Evolutionary conservation across 2,888 invertebrate species (phyloP).

Genomic region (Drosophila maculinotata): DNA sequence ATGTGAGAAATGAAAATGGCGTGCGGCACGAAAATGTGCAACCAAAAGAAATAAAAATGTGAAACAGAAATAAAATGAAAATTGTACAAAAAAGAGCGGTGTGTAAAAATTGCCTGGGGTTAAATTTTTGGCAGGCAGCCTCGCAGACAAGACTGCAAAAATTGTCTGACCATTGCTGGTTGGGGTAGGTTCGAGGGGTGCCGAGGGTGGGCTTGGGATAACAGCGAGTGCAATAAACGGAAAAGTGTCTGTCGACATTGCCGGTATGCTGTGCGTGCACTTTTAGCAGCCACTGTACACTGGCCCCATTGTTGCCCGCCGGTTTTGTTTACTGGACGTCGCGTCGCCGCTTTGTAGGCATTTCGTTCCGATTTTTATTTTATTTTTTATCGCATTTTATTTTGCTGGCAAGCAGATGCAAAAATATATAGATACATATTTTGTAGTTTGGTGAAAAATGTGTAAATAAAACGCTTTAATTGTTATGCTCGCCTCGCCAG

Average conservation of each 20-base stretch:
- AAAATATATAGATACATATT: constrained; percentile 14
- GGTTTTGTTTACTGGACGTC: constrained; percentile 57
- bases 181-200: constrained; percentile 1
- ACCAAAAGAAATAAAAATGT: constrained; percentile 22
- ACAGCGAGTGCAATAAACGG: constrained; percentile 73
- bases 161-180: constrained; percentile 73
- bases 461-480: constrained; percentile 48
- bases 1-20: constrained; percentile 66
- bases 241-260: constrained; percentile 62
- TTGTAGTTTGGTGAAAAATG: constrained; percentile 23
- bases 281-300: constrained; percentile 57
- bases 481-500: constrained; percentile 17
- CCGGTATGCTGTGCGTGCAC: constrained; percentile 31
- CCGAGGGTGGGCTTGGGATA: background rate
- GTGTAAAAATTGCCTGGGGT: constrained; percentile 73
- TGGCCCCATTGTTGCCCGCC: constrained; percentile 54
- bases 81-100: constrained; percentile 36
- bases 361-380: constrained; percentile 10
- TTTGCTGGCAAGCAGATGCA: constrained; percentile 20
- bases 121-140: constrained; percentile 76
- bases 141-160: constrained; percentile 70
- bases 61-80: constrained; percentile 29
- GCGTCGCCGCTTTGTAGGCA: constrained; percentile 22
- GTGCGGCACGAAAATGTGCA: constrained; percentile 75
- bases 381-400: constrained; percentile 33